phyloP scores from a whole-genome alignment of 2,797 vertebrate species.

The Limnodromus scolopaceus region DNA sequence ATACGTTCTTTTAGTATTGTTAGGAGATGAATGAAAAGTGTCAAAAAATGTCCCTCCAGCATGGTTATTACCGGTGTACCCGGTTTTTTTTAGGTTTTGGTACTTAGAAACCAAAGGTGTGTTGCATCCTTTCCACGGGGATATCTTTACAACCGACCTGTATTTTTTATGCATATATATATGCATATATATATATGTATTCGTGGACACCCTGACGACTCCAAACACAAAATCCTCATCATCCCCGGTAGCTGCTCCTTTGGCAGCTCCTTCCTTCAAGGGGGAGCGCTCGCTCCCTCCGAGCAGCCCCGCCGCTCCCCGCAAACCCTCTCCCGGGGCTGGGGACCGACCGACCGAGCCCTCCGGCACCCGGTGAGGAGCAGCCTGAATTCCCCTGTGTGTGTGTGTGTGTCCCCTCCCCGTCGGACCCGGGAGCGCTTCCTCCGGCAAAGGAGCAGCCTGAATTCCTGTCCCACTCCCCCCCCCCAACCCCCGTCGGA shows the following conservation, averaged over 20 bases:
- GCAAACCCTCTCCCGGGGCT: background rate
- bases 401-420: no score
- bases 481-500: no score
- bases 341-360: background rate
- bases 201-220: accelerated
- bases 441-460: background rate
- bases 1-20: accelerated
- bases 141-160: accelerated
- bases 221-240: accelerated
- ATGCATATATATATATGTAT: accelerated
- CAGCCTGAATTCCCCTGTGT: background rate
- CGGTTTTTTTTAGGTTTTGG: accelerated
- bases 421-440: no score
- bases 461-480: no score
- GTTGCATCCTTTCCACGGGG: background rate
- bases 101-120: background rate
- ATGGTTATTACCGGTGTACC: accelerated
- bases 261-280: background rate
- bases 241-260: accelerated
- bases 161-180: accelerated
- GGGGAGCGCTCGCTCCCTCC: background rate
- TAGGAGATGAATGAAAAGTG: background rate
- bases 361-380: background rate
- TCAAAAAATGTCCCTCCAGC: background rate
- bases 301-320: background rate